Percentiles rank a stretch among this genome's conserved stretches.
Conservation (phyloP, 2,113 vertebrate species). For the Podilymbus podiceps region DNA sequence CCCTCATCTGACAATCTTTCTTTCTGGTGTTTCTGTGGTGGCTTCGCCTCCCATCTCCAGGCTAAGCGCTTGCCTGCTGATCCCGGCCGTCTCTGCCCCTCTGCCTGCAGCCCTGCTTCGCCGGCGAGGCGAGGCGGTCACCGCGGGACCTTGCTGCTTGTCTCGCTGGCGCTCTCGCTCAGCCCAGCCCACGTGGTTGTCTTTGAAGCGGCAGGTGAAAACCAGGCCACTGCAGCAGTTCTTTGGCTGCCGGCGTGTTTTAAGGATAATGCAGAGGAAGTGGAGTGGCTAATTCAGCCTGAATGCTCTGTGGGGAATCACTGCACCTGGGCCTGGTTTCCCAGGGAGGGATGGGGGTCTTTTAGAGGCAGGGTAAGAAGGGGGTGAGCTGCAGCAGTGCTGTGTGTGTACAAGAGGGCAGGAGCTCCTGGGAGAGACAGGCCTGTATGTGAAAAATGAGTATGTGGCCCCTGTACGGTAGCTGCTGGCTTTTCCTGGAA, state of each 20-base stretch:
- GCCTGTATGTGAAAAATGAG: not conserved
- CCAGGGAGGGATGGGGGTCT: not conserved
- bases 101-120: not conserved
- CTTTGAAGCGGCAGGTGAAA: not conserved
- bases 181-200: not conserved
- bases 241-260: not conserved
- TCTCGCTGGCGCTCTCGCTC: not conserved
- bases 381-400: not conserved
- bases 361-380: not conserved
- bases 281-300: not conserved
- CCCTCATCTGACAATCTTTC: not conserved
- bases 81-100: not conserved
- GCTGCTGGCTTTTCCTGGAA: not conserved
- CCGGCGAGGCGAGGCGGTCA: fast-evolving
- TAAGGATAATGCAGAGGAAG: not conserved
- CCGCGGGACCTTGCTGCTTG: not conserved
- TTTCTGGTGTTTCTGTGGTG: not conserved
- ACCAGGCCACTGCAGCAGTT: conserved; percentile 49
- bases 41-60: not conserved
- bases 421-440: not conserved
- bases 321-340: not conserved
- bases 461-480: not conserved
- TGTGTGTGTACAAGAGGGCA: not conserved
- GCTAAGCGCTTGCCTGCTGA: not conserved
- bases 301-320: not conserved